These are phyloP conservation scores for Tachycineta bicolor DNA, from an alignment of 2,113 vertebrate species.

Conservation along the genomic window DNA sequence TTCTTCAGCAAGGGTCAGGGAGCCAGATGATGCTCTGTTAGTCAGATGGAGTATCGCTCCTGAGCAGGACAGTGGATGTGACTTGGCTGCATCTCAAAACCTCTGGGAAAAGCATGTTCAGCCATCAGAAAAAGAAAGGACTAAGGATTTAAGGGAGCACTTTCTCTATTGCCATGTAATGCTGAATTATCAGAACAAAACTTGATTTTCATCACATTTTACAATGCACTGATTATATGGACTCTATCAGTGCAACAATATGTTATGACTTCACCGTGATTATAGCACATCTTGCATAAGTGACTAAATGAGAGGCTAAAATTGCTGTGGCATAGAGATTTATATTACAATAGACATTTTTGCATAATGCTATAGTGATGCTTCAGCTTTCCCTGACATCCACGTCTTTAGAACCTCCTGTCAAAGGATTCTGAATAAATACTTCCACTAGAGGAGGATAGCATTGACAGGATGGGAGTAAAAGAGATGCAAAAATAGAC, in stretches of 20 bases:
- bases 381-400: slow-evolving; percentile 15
- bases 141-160: slow-evolving; percentile 18
- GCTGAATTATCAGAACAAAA: slow-evolving; percentile 46
- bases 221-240: slow-evolving; percentile 47
- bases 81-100: not conserved
- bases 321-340: slow-evolving; percentile 34
- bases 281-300: slow-evolving; percentile 39
- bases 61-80: not conserved
- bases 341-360: slow-evolving; percentile 59
- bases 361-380: slow-evolving; percentile 53
- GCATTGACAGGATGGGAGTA: not conserved
- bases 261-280: slow-evolving; percentile 44
- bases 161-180: slow-evolving; percentile 35
- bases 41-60: not conserved
- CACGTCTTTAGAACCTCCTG: not conserved
- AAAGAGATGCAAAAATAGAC: not conserved
- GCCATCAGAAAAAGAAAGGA: not conserved
- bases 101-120: slow-evolving; percentile 13
- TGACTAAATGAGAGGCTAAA: slow-evolving; percentile 50
- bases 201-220: slow-evolving; percentile 51
- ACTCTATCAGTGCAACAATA: slow-evolving; percentile 34
- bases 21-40: slow-evolving; percentile 4
- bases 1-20: not conserved
- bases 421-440: slow-evolving; percentile 30
- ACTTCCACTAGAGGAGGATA: not conserved